A percentile compares a stretch with the other conserved stretches of the same genome.
Evolutionary conservation across 2,888 invertebrate genomes (phyloP).

Genomic region (Callimorpha dominula): DNA sequence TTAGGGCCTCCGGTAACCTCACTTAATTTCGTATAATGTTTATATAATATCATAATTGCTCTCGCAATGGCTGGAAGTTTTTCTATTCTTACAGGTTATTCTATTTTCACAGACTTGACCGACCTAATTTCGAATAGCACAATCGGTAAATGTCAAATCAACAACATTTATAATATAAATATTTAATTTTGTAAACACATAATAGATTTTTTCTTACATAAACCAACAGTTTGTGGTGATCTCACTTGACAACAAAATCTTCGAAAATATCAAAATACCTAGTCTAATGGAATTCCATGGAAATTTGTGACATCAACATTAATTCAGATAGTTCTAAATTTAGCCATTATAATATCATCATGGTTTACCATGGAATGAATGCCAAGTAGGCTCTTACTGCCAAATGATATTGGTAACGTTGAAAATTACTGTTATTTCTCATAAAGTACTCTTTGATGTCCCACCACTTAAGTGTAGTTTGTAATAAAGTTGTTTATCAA

Average conservation of each 20-base stretch:
- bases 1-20: too few species aligned
- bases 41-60: too few species aligned
- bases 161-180: too few species aligned
- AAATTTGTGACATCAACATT: background rate
- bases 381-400: constrained; percentile 14
- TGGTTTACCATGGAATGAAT: constrained; percentile 5
- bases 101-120: too few species aligned
- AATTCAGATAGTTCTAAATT: background rate
- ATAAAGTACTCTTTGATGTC: constrained; percentile 35
- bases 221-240: background rate
- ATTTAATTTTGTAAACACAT: too few species aligned
- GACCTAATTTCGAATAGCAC: too few species aligned
- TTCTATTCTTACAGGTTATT: too few species aligned
- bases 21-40: too few species aligned
- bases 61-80: too few species aligned
- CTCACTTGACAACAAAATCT: background rate
- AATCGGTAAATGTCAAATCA: too few species aligned
- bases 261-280: background rate
- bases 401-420: constrained; percentile 13
- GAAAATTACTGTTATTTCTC: constrained; percentile 42
- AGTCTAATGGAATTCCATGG: background rate
- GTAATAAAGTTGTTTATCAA: constrained; percentile 26
- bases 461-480: constrained; percentile 18
- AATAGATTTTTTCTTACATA: background rate
- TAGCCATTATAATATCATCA: constrained; percentile 37